phyloP scores from a whole-genome alignment of 1,140 invertebrate genomes.

The Macrocentrus cingulum region DNA sequence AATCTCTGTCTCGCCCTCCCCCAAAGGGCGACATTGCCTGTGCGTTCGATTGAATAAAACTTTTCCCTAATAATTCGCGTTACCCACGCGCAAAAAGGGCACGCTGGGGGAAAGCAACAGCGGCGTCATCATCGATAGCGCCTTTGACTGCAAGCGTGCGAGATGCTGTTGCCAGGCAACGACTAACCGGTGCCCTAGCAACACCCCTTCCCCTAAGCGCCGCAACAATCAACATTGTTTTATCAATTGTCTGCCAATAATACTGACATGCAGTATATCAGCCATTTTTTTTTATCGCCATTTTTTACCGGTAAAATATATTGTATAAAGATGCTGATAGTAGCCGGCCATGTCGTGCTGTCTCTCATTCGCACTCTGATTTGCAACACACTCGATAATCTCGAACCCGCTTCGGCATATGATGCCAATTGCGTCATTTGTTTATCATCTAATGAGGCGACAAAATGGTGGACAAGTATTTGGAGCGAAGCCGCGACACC shows the following conservation, averaged over 20 bases:
- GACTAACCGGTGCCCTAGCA: conserved; percentile 35
- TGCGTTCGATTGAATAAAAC: too few species aligned
- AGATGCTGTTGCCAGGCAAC: conserved; percentile 52
- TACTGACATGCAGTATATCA: neutral
- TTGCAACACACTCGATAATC: conserved; percentile 29
- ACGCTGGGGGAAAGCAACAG: neutral
- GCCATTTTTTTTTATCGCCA: too few species aligned
- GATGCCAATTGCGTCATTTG: conserved; percentile 43
- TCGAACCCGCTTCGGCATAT: conserved; percentile 36
- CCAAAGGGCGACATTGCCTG: too few species aligned
- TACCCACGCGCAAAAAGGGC: conserved; percentile 1
- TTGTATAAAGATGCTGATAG: neutral
- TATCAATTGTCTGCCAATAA: conserved; percentile 14
- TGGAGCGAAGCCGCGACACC: conserved; percentile 10
- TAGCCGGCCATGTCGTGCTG: conserved; percentile 2
- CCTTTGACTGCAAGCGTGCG: neutral
- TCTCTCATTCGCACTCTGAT: conserved; percentile 1
- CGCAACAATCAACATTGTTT: conserved; percentile 5
- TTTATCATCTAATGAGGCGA: conserved; percentile 46
- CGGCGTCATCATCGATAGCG: conserved; percentile 27
- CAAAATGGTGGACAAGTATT: conserved; percentile 41
- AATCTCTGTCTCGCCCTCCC: neutral
- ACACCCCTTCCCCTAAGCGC: conserved; percentile 23
- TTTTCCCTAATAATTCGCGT: neutral
- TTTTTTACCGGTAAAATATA: too few species aligned